Conservation (phyloP, 2,113 vertebrate species). For the Ctenomys sociabilis region DNA sequence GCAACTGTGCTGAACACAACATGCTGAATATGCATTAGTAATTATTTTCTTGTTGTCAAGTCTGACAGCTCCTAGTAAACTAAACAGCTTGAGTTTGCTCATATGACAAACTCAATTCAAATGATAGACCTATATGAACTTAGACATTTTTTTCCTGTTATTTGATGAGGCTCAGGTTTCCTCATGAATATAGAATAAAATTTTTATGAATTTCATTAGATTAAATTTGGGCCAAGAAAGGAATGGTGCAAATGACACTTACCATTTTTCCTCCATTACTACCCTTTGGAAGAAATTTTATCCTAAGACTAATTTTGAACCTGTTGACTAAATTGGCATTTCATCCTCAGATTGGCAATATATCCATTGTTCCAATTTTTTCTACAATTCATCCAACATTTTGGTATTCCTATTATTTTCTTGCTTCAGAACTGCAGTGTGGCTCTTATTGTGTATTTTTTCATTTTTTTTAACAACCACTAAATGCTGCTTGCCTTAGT, state of each 20-base stretch:
- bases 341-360: background rate
- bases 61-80: background rate
- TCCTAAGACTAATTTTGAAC: background rate
- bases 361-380: background rate
- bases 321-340: background rate
- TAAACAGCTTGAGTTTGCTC: background rate
- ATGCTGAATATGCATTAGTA: background rate
- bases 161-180: background rate
- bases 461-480: background rate
- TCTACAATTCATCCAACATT: background rate
- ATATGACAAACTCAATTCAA: background rate
- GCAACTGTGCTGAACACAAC: background rate
- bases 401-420: background rate
- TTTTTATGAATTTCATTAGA: background rate
- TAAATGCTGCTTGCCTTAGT: background rate
- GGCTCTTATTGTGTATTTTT: background rate
- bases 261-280: background rate
- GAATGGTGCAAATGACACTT: background rate
- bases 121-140: background rate
- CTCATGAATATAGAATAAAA: background rate
- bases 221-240: background rate
- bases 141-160: background rate
- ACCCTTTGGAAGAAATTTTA: background rate
- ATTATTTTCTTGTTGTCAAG: background rate
- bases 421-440: background rate